phyloP scores from a whole-genome alignment of 2,797 vertebrate species.

The Oreochromis grahami region DNA sequence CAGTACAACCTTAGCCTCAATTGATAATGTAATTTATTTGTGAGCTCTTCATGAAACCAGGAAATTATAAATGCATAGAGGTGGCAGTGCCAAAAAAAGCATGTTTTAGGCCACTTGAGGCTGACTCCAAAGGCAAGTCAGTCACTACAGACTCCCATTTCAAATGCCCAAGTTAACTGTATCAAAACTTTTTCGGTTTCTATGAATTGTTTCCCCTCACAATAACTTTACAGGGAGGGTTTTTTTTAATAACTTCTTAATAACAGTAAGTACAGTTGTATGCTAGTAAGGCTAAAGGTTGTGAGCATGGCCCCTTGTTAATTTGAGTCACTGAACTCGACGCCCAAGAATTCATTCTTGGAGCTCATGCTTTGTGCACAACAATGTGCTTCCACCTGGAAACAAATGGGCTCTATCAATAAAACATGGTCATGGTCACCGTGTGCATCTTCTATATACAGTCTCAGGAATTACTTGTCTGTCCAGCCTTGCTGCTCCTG shows the following conservation, averaged over 20 bases:
- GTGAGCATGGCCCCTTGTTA: background rate
- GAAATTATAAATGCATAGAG: background rate
- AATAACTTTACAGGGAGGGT: background rate
- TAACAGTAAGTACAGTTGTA: background rate
- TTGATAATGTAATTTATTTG: background rate
- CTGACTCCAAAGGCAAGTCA: background rate
- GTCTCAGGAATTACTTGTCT: background rate
- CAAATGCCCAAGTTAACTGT: background rate
- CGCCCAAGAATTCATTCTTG: background rate
- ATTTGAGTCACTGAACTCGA: background rate
- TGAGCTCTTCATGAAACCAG: background rate
- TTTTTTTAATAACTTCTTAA: accelerated
- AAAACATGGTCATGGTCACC: background rate
- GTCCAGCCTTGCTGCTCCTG: background rate
- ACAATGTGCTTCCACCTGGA: background rate
- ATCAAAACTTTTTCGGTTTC: background rate
- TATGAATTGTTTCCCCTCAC: background rate
- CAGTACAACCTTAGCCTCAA: background rate
- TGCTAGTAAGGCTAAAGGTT: background rate
- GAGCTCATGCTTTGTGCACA: background rate
- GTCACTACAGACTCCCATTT: background rate
- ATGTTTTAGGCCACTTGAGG: background rate
- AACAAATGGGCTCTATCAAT: background rate
- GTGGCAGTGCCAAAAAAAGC: background rate
- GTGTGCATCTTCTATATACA: background rate